Conservation (phyloP, 2,888 invertebrate genomes). For the Tetragnatha montana region DNA sequence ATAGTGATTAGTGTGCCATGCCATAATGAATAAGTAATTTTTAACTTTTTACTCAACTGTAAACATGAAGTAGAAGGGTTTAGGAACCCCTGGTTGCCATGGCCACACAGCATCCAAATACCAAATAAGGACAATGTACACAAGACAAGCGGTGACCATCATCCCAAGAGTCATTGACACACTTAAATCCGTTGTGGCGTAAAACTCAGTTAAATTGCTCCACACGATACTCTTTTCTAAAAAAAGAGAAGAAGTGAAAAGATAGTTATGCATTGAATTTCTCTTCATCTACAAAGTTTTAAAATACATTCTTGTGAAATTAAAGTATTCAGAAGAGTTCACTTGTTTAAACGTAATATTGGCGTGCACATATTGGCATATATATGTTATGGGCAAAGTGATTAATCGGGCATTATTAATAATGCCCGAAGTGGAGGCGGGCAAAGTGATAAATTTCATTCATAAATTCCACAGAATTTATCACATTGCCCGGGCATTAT, state of each 20-base stretch:
- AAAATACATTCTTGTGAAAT: too few species aligned
- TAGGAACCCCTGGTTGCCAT: conserved; percentile 88
- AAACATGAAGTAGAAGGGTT: conserved; percentile 88
- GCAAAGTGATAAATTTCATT: too few species aligned
- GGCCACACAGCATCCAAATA: conserved; percentile 91
- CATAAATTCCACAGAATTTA: too few species aligned
- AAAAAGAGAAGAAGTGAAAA: neutral
- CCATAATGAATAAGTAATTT: too few species aligned
- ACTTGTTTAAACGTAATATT: too few species aligned
- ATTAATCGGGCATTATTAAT: too few species aligned
- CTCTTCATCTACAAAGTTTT: neutral
- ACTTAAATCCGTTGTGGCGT: conserved; percentile 22
- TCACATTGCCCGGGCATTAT: too few species aligned
- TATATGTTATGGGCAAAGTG: too few species aligned
- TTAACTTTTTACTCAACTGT: conserved; percentile 77
- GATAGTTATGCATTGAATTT: neutral
- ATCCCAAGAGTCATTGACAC: conserved; percentile 9
- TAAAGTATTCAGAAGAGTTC: too few species aligned
- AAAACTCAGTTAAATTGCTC: conserved; percentile 16
- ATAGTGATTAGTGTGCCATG: too few species aligned
- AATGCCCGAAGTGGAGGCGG: too few species aligned
- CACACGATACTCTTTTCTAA: conserved; percentile 8
- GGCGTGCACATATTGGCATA: too few species aligned
- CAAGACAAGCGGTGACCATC: conserved; percentile 37
- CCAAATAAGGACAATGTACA: conserved; percentile 82